Evolutionary conservation across 2,888 invertebrate species (phyloP).

Genomic region (Orthosia cruda): DNA sequence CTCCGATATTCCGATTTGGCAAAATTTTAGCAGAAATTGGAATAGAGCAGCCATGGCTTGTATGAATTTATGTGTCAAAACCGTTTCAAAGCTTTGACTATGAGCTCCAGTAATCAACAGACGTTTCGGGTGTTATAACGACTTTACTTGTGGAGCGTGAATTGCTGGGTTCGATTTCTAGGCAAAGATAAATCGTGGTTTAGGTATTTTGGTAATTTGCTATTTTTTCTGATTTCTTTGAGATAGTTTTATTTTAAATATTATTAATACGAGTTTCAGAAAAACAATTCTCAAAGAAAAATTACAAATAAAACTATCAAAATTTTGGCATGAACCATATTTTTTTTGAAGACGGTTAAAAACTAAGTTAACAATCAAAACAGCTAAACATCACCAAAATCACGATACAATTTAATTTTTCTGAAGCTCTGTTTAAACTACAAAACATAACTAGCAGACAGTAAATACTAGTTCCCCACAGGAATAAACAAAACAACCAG

Average conservation of each 20-base stretch:
- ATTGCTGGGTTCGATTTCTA: conserved; percentile 5
- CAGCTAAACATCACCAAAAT: neutral
- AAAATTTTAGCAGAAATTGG: conserved; percentile 1
- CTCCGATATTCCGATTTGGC: too few species aligned
- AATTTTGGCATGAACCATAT: neutral
- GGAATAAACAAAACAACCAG: conserved; percentile 12
- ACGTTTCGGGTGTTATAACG: neutral
- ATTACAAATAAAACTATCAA: neutral
- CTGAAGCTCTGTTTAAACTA: conserved; percentile 14
- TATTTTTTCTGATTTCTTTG: neutral
- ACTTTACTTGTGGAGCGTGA: neutral
- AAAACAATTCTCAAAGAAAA: neutral
- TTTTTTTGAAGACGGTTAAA: neutral
- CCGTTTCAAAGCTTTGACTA: conserved; percentile 33
- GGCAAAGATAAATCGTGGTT: neutral
- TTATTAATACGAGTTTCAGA: too few species aligned
- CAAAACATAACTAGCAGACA: neutral
- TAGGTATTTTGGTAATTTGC: neutral
- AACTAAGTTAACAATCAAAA: neutral
- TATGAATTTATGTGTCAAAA: conserved; percentile 36
- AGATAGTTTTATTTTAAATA: too few species aligned
- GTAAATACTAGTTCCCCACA: neutral
- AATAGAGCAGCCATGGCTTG: neutral
- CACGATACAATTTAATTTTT: neutral
- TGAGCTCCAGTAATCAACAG: neutral